Evolutionary conservation across 1,140 invertebrate species (phyloP).

Genomic region (Temnothorax nylanderi): DNA sequence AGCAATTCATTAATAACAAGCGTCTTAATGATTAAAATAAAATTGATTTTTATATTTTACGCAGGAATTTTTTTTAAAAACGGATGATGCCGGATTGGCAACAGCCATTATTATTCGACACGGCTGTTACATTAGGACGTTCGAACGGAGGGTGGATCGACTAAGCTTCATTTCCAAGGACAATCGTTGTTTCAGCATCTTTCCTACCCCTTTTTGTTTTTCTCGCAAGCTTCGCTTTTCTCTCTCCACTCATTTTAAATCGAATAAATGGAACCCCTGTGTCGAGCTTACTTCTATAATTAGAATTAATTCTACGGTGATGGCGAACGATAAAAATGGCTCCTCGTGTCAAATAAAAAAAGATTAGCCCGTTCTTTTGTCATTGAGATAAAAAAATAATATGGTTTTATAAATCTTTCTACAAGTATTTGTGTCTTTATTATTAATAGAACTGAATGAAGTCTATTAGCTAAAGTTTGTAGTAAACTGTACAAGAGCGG

Average conservation of each 20-base stretch:
- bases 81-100: not conserved
- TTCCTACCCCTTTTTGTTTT: constrained; percentile 58
- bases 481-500: constrained; percentile 53
- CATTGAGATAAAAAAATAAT: not conserved
- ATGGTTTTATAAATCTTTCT: not conserved
- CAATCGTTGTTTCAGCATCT: constrained; percentile 58
- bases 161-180: constrained; percentile 60
- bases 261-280: constrained; percentile 53
- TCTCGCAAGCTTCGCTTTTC: constrained; percentile 49
- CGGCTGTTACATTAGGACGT: constrained; percentile 59
- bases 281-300: constrained; percentile 58
- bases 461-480: constrained; percentile 51
- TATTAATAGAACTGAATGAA: constrained; percentile 52
- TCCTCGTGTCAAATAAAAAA: not conserved
- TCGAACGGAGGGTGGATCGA: constrained; percentile 53
- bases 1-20: not conserved
- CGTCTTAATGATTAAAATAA: not conserved
- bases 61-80: not conserved
- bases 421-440: constrained; percentile 9
- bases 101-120: constrained; percentile 64
- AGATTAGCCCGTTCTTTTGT: not conserved
- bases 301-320: constrained; percentile 54
- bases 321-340: constrained; percentile 21
- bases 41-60: not conserved
- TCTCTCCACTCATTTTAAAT: constrained; percentile 42